These are phyloP conservation scores for Eupithecia subumbrata DNA, from an alignment of 2,888 invertebrate genomes.

Conservation along the genomic window DNA sequence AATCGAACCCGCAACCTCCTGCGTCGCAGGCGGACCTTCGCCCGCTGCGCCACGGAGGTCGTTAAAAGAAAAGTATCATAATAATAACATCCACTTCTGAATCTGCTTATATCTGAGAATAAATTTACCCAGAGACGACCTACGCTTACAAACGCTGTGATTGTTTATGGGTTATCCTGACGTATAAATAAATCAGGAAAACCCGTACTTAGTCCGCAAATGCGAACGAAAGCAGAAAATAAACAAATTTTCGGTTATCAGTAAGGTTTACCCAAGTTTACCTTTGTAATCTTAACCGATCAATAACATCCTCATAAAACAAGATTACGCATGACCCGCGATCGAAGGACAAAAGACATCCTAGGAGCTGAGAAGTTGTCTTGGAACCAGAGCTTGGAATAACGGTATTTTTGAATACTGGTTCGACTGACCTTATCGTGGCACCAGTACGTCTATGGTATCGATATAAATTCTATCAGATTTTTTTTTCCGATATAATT, in stretches of 20 bases:
- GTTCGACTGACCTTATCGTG: no score
- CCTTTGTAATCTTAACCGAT: neutral
- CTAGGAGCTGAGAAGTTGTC: neutral
- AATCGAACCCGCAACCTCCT: no score
- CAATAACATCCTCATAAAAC: slow-evolving; percentile 2
- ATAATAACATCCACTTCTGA: neutral
- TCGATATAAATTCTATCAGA: no score
- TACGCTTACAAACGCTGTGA: neutral
- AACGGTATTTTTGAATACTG: no score
- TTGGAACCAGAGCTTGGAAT: no score
- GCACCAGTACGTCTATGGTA: no score
- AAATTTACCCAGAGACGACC: neutral
- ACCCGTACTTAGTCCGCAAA: neutral
- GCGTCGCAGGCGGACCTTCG: no score
- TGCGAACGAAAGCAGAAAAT: neutral
- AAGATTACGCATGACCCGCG: neutral
- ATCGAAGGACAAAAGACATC: neutral
- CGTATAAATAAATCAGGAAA: neutral
- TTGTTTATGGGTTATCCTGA: neutral
- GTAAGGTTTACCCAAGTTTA: neutral
- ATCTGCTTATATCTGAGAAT: neutral
- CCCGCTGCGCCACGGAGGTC: no score
- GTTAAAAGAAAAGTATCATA: neutral
- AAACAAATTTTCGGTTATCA: slow-evolving; percentile 1
- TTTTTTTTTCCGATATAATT: no score